Base-by-base conservation (phyloP, 2,113 vertebrate genomes). In the Xyliphius kryptos region DNA sequence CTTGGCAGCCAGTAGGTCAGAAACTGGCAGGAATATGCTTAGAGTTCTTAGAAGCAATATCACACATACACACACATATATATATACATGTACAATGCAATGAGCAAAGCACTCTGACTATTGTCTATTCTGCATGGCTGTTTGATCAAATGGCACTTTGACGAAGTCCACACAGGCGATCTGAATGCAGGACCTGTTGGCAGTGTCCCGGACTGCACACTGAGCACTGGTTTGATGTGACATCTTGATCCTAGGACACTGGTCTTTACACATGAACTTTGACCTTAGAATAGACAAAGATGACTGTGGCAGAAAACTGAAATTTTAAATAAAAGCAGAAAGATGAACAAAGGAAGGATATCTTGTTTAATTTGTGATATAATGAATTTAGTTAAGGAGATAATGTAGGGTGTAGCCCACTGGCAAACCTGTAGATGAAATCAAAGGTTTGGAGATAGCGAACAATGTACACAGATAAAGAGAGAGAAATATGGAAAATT, bases 41-140 rank as follows among this genome's bases (percentile, higher is more conserved):
- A 47, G 20, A 61, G 52, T 68, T 65, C 68, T 65, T 44, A 40
- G 64, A 56, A 63, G 63, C 63, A 64, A 53, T 59, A 68, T 62
- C 48, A 60, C 56, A 66, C 40, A 64, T 5, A 38, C 14, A 66
- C 16, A 44, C 40, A 58, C 56, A 12, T 19, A 56, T 19, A 14
- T 49, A 51, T 9, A 40, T 32, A 13, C 26, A n/a, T 1, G 1
- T 47, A 43, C 22, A 48, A 17, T 12, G n/a, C 22, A 32, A 43
- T 13, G 9, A n/a, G 48, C 54, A 32, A 41, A 56, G 26, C 48
- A 53, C 54, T 56, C 41, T 65, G 54, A 15, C 55, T 64, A 22
- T 40, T 20, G n/a, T 48, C 61, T 50, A 49, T 51, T 61, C 52
- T 46, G 11, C 51, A 56, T 54, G 58, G 51, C 66, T 32, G 46